phyloP scores from a whole-genome alignment of 1,140 invertebrate species.

The Heterodera carotae region DNA sequence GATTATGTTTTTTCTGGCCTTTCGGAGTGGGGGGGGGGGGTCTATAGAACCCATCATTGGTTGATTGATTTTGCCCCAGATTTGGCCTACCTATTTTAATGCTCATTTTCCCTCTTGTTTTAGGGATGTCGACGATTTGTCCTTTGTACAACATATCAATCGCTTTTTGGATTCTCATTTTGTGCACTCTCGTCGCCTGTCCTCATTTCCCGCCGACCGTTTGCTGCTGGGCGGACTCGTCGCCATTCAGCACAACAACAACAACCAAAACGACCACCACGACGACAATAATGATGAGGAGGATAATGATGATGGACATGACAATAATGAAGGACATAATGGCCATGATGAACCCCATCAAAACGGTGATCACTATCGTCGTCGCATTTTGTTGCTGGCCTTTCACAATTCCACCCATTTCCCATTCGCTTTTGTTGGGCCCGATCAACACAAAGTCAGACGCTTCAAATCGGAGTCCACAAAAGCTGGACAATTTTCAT shows the following conservation, averaged over 20 bases:
- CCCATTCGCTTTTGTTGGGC: slow-evolving; percentile 41
- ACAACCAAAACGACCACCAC: neutral
- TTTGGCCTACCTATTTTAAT: neutral
- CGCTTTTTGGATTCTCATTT: neutral
- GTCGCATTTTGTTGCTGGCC: slow-evolving; percentile 28
- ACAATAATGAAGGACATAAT: too few species aligned
- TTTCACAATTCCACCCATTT: slow-evolving; percentile 50
- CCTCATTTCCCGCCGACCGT: slow-evolving; percentile 28
- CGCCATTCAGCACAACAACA: neutral
- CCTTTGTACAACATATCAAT: neutral
- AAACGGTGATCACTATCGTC: neutral
- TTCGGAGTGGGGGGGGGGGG: too few species aligned
- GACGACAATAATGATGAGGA: too few species aligned
- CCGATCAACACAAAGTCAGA: slow-evolving; percentile 29
- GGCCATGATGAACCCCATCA: too few species aligned
- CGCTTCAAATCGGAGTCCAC: slow-evolving; percentile 22
- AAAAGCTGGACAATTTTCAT: slow-evolving; percentile 17
- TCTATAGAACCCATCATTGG: neutral
- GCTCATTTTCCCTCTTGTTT: neutral
- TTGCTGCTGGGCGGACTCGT: slow-evolving; percentile 43
- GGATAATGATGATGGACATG: too few species aligned
- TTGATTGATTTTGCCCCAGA: neutral
- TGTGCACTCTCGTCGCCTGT: slow-evolving; percentile 9
- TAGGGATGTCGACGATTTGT: slow-evolving; percentile 11
- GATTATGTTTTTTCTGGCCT: too few species aligned